Conservation (phyloP, 1,140 invertebrate genomes). For the Drosophila malerkotliana region DNA sequence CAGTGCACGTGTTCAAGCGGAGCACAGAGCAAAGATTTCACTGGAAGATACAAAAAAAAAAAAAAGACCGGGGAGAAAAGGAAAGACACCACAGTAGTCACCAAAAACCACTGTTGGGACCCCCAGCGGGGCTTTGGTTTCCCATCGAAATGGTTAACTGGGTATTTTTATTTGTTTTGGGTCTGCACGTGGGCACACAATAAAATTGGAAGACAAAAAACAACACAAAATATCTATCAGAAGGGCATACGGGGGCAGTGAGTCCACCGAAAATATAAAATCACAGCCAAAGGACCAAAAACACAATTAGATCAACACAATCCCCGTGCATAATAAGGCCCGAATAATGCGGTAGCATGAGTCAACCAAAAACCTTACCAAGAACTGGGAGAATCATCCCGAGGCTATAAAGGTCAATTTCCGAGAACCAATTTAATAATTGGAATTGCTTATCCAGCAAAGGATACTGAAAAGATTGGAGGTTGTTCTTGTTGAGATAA, state of each 20-base stretch:
- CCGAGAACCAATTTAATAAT: constrained; percentile 53
- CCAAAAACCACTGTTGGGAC: constrained; percentile 52
- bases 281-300: constrained; percentile 44
- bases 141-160: constrained; percentile 63
- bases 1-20: constrained; percentile 74
- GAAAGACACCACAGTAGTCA: constrained; percentile 67
- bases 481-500: constrained; percentile 14
- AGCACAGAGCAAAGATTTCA: constrained; percentile 55
- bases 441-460: constrained; percentile 39
- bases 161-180: constrained; percentile 60
- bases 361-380: constrained; percentile 42
- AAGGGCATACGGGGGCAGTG: constrained; percentile 58
- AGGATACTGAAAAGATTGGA: constrained; percentile 32
- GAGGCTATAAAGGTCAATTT: constrained; percentile 48
- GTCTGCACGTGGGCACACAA: constrained; percentile 72
- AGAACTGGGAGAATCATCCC: constrained; percentile 8
- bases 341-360: constrained; percentile 59
- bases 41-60: constrained; percentile 38
- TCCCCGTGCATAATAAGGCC: constrained; percentile 65
- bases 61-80: constrained; percentile 25
- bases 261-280: constrained; percentile 65
- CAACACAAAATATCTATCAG: constrained; percentile 36
- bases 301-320: constrained; percentile 72
- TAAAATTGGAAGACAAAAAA: constrained; percentile 30
- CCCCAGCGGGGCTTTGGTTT: constrained; percentile 76